Conservation (phyloP, 1,140 invertebrate species). For the Drosophila tani region DNA sequence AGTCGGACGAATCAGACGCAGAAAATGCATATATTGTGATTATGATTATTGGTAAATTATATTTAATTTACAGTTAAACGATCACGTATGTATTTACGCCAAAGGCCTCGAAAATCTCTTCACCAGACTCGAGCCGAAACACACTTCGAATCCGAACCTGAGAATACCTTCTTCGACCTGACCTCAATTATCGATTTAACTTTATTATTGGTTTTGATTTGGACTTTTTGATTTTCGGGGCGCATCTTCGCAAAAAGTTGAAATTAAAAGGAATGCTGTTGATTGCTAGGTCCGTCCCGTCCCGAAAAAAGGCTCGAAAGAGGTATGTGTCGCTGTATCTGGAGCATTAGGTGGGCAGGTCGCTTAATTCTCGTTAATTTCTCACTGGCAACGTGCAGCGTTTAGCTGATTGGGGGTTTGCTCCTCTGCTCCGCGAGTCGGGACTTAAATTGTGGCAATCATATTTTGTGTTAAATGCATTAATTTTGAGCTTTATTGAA, state of each 20-base stretch:
- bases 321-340: slow-evolving; percentile 45
- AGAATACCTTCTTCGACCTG: slow-evolving; percentile 59
- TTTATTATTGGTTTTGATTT: slow-evolving; percentile 85
- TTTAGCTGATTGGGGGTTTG: slow-evolving; percentile 82
- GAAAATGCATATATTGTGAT: slow-evolving; percentile 77
- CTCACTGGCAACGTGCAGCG: slow-evolving; percentile 66
- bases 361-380: slow-evolving; percentile 83
- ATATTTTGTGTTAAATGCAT: slow-evolving; percentile 73
- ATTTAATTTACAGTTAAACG: slow-evolving; percentile 85
- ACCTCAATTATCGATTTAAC: slow-evolving; percentile 85
- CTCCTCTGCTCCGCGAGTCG: not conserved
- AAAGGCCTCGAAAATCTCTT: slow-evolving; percentile 46
- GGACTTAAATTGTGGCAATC: slow-evolving; percentile 70
- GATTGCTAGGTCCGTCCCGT: slow-evolving; percentile 59
- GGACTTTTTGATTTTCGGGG: slow-evolving; percentile 67
- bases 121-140: slow-evolving; percentile 14
- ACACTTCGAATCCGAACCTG: slow-evolving; percentile 13
- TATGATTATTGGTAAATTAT: slow-evolving; percentile 85
- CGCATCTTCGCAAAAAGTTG: slow-evolving; percentile 60
- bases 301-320: slow-evolving; percentile 14
- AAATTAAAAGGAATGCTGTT: slow-evolving; percentile 84
- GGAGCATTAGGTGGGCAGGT: slow-evolving; percentile 67
- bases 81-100: slow-evolving; percentile 78
- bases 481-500: slow-evolving; percentile 51
- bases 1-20: slow-evolving; percentile 20